Evolutionary conservation across 2,888 invertebrate species (phyloP), one percentile per base, ranked within the genome.

Genomic region (Phrixothrix hirtus): DNA sequence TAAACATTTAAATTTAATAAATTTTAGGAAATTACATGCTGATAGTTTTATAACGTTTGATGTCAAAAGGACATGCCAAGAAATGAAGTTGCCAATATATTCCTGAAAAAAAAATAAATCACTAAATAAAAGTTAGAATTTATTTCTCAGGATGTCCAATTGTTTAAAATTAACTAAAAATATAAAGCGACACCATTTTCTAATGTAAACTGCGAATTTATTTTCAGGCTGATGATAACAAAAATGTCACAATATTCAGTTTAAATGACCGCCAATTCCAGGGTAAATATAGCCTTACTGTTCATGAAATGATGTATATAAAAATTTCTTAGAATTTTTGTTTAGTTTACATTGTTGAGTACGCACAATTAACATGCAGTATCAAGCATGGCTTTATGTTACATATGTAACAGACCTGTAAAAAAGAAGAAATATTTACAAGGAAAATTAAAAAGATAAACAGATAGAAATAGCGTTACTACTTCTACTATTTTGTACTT

Each of bases 361-460:
- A 47, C 34, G 34, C 34, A 54, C 37, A 44, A 16, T n/a, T 25
- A 43, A 54, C 54, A 54, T 54, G 54, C 54, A 54, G 36, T 36
- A 44, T 48, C 43, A 54, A 54, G 54, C 53, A 47, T 38, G 53
- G 42, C 30, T 53, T 51, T 46, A 42, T 53, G 52, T 53, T 53
- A 53, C 52, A 53, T 42, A 47, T 46, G 52, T 45, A 46, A 45
- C 45, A 35, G 34, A 51, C 39, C 51, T 46, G 45, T 47, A 53
- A 53, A 53, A 53, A 53, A 52, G 52, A 53, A 53, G 52, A 53
- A 53, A 53, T 53, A 53, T 53, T 53, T 53, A 53, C 52, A 53
- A 54, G 54, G 44, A 32, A 53, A 42, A 21, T 42, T 21, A 48
- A 54, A 48, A 29, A 30, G 21, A 29, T 1, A 34, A 25, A 9